Base-by-base conservation (phyloP, 2,888 invertebrate species). In the Cecidostiba fungosa region DNA sequence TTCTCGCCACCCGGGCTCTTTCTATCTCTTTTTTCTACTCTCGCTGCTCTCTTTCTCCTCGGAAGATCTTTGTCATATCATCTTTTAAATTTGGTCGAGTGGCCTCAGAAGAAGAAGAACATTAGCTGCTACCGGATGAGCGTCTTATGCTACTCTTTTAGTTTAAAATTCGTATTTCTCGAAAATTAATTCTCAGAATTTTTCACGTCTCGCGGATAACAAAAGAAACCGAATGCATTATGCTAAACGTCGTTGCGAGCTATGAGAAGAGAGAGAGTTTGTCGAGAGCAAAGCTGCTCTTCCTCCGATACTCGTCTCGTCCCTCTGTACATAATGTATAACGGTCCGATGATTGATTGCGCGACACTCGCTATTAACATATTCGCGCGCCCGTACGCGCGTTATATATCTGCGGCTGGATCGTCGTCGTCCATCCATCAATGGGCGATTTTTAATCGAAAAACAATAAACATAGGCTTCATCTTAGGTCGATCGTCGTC, bases 261-360 rank as follows among this genome's bases (percentile, higher is more conserved):
- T 62, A 10, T 43, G 26, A 19, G 16, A 16, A 16, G 47, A 19
- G 39, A 32, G 6, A 29, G 69, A 69, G 29, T 16, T 66, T 14
- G 66, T 5, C 66, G 3, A 14, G 29, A 14, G 72, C 72, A 23
- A 23, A 39, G 36, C n/a, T 26, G 50, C 23, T 76, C 19, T 29
- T 47, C 50, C 29, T 54, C 39, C 39, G 39, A 43, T 12, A 43
- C 39, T 12, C 39, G 39, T 43, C 43, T 10, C 1, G 12, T 12
- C 12, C 43, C 10, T 43, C 12, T 23, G 12, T 59, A 29, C 29
- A 70, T 77, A 83, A 84, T 73, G 59, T 39, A 50, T 74, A 79
- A 79, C 79, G 73, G 78, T n/a, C 59, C 32, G 59, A 84, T 84
- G 84, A 84, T 84, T 66, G 84, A 84, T 84, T 26, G 79, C 74